Evolutionary conservation across 2,113 vertebrate species (phyloP).

Genomic region (Corapipo altera): DNA sequence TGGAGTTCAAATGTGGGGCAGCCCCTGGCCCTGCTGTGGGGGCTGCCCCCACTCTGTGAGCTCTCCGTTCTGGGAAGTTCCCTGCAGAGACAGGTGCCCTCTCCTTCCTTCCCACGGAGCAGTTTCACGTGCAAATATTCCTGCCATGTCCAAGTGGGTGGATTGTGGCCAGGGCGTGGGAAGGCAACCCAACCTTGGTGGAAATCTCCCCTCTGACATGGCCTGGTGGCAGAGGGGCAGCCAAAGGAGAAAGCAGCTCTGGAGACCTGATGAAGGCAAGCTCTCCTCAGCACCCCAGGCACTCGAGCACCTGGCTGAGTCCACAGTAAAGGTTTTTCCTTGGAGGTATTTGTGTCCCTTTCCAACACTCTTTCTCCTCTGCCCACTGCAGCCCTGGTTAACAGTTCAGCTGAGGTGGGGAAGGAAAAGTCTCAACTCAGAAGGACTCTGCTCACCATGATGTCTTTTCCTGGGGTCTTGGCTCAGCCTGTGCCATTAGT

Average conservation of each 20-base stretch:
- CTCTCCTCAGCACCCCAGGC: not conserved
- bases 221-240: not conserved
- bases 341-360: not conserved
- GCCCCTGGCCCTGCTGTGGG: not conserved
- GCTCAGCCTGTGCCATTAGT: not conserved
- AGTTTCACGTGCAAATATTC: not conserved
- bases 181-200: not conserved
- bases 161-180: not conserved
- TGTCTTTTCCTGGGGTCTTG: not conserved
- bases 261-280: not conserved
- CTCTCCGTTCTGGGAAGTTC: not conserved
- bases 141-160: not conserved
- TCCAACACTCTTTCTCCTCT: not conserved
- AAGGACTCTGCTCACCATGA: not conserved
- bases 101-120: not conserved
- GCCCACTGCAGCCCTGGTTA: not conserved
- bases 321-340: not conserved
- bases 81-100: not conserved
- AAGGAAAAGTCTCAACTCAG: not conserved
- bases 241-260: not conserved
- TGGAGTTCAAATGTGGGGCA: fast-evolving
- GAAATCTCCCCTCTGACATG: not conserved
- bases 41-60: fast-evolving
- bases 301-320: fast-evolving
- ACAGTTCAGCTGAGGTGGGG: not conserved